A percentile compares a stretch with the other conserved stretches of the same genome.
Evolutionary conservation across 2,797 vertebrate species (phyloP).

Genomic region (Serranus cabrilla): DNA sequence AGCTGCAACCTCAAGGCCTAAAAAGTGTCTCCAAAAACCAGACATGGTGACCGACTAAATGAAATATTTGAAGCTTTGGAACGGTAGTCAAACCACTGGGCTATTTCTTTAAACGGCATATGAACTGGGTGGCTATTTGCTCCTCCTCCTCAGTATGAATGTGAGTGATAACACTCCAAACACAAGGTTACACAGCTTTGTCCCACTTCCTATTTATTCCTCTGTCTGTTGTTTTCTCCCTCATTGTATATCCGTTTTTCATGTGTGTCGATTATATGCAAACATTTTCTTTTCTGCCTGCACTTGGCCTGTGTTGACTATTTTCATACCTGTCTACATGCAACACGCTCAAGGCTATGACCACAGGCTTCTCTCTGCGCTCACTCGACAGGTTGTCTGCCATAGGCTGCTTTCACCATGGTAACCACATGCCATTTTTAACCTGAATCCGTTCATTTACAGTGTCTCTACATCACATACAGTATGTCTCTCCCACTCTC

Average conservation of each 20-base stretch:
- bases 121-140: too few species aligned
- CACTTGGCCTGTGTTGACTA: background rate
- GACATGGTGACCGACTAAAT: too few species aligned
- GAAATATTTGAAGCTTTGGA: too few species aligned
- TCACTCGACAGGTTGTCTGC: slow-evolving; percentile 16
- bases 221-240: too few species aligned
- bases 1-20: too few species aligned
- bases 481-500: background rate
- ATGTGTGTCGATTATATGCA: background rate
- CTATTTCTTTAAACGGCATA: too few species aligned
- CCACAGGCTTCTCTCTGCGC: slow-evolving; percentile 14
- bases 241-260: background rate
- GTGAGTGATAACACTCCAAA: too few species aligned
- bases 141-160: too few species aligned
- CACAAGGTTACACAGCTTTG: too few species aligned
- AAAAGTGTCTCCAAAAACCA: too few species aligned
- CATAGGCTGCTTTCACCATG: slow-evolving; percentile 59
- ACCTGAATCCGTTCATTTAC: slow-evolving; percentile 22
- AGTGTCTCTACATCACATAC: slow-evolving; percentile 3
- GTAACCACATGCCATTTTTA: slow-evolving; percentile 58
- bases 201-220: too few species aligned
- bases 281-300: background rate
- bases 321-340: background rate
- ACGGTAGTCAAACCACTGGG: too few species aligned
- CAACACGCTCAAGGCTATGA: slow-evolving; percentile 32